phyloP scores from a whole-genome alignment of 2,888 invertebrate species.

The Sphaeridia pumilis region DNA sequence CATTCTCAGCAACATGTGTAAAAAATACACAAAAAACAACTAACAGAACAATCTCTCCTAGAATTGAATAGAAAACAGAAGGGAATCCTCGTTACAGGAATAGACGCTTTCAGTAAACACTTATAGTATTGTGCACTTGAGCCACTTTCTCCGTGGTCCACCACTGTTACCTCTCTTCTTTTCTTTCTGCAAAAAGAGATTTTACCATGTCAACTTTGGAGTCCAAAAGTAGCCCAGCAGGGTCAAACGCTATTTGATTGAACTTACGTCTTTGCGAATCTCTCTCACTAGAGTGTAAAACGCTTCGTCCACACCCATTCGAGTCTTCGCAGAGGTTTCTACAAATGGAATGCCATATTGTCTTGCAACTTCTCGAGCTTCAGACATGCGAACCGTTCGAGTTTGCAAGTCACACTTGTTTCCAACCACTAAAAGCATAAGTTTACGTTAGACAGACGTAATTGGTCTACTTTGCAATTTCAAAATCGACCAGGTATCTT shows the following conservation, averaged over 20 bases:
- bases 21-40: constrained; percentile 1
- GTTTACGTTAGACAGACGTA: too few species aligned
- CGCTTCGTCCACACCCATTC: constrained; percentile 98
- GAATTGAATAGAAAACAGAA: too few species aligned
- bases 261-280: constrained; percentile 78
- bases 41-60: too few species aligned
- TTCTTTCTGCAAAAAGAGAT: constrained; percentile 2
- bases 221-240: too few species aligned
- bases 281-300: constrained; percentile 98
- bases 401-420: constrained; percentile 96
- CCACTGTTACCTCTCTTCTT: not conserved
- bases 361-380: constrained; percentile 87
- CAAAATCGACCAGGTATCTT: too few species aligned
- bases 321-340: constrained; percentile 97
- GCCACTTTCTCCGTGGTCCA: not conserved
- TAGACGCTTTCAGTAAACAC: too few species aligned
- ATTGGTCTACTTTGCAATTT: too few species aligned
- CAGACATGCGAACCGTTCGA: constrained; percentile 89
- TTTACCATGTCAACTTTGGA: too few species aligned
- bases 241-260: too few species aligned
- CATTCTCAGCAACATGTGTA: too few species aligned
- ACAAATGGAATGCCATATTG: constrained; percentile 95
- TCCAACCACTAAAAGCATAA: constrained; percentile 60
- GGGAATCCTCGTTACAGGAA: too few species aligned
- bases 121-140: not conserved